Conservation (phyloP, 2,113 vertebrate genomes). For the Melanerpes formicivorus region DNA sequence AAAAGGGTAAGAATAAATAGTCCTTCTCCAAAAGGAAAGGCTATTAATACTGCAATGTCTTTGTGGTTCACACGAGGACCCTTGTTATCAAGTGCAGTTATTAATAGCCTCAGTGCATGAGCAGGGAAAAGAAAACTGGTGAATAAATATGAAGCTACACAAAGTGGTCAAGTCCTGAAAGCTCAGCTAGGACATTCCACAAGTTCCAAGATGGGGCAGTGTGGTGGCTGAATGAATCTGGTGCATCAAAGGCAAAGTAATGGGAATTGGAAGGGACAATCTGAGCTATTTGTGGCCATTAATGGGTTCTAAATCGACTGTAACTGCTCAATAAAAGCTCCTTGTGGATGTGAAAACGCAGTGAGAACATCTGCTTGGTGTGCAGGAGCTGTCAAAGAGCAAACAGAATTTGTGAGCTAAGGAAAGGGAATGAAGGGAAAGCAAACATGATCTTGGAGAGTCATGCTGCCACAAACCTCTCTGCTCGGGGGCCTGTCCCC, state of each 20-base stretch:
- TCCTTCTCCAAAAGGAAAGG: slow-evolving; percentile 50
- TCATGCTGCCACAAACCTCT: background rate
- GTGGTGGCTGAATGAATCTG: background rate
- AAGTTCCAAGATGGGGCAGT: background rate
- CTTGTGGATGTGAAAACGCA: background rate
- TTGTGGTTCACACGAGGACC: slow-evolving; percentile 46
- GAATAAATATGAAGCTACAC: slow-evolving; percentile 21
- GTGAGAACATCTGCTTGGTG: background rate
- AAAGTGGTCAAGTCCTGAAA: slow-evolving; percentile 12
- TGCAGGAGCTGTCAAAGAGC: background rate
- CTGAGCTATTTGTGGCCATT: slow-evolving; percentile 20
- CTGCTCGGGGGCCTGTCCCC: background rate
- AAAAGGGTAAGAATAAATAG: slow-evolving; percentile 48
- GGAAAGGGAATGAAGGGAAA: background rate
- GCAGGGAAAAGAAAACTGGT: slow-evolving; percentile 12
- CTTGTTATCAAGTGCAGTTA: slow-evolving; percentile 50
- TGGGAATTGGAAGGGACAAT: slow-evolving; percentile 34
- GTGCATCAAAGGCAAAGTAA: slow-evolving; percentile 43
- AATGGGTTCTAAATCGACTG: slow-evolving; percentile 45
- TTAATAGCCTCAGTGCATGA: slow-evolving; percentile 39
- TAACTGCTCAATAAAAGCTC: slow-evolving; percentile 28
- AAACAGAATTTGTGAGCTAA: background rate
- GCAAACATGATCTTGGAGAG: background rate
- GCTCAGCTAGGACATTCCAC: background rate
- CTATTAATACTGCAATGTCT: slow-evolving; percentile 54